These are phyloP conservation scores for Labia minor DNA, from an alignment of 2,888 invertebrate genomes.

Conservation along the genomic window DNA sequence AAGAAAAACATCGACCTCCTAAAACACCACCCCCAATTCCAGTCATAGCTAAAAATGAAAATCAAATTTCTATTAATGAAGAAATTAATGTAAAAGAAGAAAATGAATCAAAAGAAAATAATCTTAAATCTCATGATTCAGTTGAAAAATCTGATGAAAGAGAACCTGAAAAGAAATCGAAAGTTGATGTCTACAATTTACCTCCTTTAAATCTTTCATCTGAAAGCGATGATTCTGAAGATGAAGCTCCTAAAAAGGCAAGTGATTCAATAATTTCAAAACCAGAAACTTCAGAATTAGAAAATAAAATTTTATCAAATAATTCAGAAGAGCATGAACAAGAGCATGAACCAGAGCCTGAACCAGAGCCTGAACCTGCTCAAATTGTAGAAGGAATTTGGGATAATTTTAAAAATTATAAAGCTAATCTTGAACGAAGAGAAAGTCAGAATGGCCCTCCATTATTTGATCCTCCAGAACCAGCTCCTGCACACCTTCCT, in stretches of 20 bases:
- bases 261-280: background rate
- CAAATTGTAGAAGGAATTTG: conserved; percentile 59
- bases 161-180: conserved; percentile 38
- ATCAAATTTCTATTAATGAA: conserved; percentile 24
- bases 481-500: background rate
- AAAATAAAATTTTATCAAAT: conserved; percentile 27
- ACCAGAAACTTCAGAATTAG: background rate
- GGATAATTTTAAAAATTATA: conserved; percentile 66
- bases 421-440: conserved; percentile 53
- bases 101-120: conserved; percentile 25
- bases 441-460: conserved; percentile 27
- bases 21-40: conserved; percentile 21
- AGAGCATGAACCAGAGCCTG: conserved; percentile 31
- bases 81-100: conserved; percentile 28
- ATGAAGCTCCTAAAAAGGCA: conserved; percentile 39
- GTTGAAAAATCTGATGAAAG: conserved; percentile 34
- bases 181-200: conserved; percentile 56
- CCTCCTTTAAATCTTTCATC: conserved; percentile 70
- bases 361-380: conserved; percentile 38
- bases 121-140: conserved; percentile 22
- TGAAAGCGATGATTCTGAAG: conserved; percentile 65
- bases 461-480: conserved; percentile 1
- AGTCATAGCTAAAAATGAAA: conserved; percentile 23
- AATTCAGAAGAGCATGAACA: conserved; percentile 32
- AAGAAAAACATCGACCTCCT: conserved; percentile 48